Evolutionary conservation across 92 coral and sea anemone species (phyloP).

Genomic region (Porites evermanni): DNA sequence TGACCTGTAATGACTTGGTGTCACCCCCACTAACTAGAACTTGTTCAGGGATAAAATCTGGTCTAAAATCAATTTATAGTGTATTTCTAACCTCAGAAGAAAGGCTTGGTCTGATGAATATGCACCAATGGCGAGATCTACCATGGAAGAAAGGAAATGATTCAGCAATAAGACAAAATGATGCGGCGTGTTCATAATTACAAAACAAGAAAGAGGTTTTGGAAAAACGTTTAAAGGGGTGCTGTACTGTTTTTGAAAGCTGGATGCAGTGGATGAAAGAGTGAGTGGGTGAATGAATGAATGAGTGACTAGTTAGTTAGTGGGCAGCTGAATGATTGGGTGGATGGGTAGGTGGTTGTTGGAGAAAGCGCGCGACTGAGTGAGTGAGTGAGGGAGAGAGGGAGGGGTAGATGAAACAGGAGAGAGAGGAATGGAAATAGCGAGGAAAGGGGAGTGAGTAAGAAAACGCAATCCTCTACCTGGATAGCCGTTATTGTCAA

Average conservation of each 20-base stretch:
- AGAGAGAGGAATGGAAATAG: background rate
- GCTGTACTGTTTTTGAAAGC: too few relatives aligned
- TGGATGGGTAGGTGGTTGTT: background rate
- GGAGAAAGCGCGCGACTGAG: background rate
- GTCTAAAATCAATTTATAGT: background rate
- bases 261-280: background rate
- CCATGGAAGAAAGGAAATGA: background rate
- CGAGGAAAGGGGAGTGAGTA: background rate
- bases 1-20: too few relatives aligned
- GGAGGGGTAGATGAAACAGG: background rate
- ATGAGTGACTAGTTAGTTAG: background rate
- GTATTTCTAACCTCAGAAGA: conserved; percentile 58
- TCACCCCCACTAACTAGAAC: background rate
- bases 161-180: background rate
- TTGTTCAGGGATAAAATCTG: background rate
- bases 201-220: background rate
- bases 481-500: conserved; percentile 79
- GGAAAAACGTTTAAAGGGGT: too few relatives aligned
- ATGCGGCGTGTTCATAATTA: background rate
- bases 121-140: conserved; percentile 87
- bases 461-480: conserved; percentile 38
- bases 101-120: conserved; percentile 71
- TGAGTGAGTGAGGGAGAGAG: background rate
- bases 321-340: background rate
- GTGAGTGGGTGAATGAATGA: background rate